Base-by-base conservation (phyloP, 2,113 vertebrate species). In the Guaruba guarouba region DNA sequence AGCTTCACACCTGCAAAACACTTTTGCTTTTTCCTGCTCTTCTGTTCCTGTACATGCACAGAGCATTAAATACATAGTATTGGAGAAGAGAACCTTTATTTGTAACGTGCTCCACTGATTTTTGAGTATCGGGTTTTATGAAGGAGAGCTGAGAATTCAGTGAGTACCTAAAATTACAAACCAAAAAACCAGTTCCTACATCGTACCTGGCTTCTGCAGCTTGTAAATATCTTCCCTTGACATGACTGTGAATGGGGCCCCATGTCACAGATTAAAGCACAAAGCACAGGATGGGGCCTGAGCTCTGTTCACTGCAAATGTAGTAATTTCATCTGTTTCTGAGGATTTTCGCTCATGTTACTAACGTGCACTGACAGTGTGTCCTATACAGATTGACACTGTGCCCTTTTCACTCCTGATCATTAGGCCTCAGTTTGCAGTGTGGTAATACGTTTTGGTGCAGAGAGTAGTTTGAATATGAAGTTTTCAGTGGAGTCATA, bases 311-410 rank as follows among this genome's bases (percentile, higher is more conserved):
- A 7, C 16, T 35, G 23, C 55, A 3, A 33, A 8, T 37, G 5
- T 4, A 18, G 8, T 33, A 9, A 3, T 83, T 0, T 41, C 18
- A 17, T 35, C n/a, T 54, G 5, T 51, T 81, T 43, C 7, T 59
- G 70, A 49, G 15, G 15, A 19, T 49, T 75, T n/a, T 7, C 64
- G 28, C 29, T 87, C 1, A 6, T 15, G 5, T 44, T 64, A 19
- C 23, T 28, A 2, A 33, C 3, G 0, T n/a, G 63, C 43, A 4
- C 13, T 61, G 27, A n/a, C 1, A 1, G 5, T 4, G 8, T 75
- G n/a, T 54, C 24, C 35, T 3, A 0, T 44, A 4, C 23, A 57
- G 18, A 41, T 82, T 69, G 7, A 22, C 29, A 9, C 9, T 6
- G 48, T 13, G 28, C 12, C 31, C 13, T 52, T 43, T 35, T 44